Evolutionary conservation across 2,888 invertebrate genomes (phyloP).

Genomic region (Ecdyonurus torrentis): DNA sequence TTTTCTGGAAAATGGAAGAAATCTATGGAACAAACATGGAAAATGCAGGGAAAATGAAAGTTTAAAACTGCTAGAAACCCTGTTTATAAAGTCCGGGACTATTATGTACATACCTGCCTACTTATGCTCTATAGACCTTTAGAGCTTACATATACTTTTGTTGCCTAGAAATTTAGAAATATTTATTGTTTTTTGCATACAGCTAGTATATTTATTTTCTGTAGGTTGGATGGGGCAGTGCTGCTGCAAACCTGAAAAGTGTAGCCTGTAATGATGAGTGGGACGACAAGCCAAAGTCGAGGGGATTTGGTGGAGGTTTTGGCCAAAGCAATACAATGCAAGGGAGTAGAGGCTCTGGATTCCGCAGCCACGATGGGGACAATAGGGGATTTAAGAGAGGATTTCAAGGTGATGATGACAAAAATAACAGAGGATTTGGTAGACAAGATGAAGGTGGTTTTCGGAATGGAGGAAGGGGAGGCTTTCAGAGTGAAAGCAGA

Average conservation of each 20-base stretch:
- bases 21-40: no score
- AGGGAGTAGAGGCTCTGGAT: conserved; percentile 18
- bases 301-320: conserved; percentile 14
- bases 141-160: no score
- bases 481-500: conserved; percentile 14
- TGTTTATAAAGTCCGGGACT: no score
- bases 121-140: no score
- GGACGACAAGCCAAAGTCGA: background rate
- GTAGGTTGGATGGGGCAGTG: background rate
- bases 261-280: background rate
- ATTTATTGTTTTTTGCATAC: no score
- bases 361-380: conserved; percentile 14
- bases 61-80: no score
- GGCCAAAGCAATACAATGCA: conserved; percentile 9
- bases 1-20: no score
- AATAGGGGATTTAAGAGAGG: conserved; percentile 14
- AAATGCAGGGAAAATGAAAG: no score
- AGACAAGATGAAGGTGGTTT: conserved; percentile 21
- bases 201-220: no score
- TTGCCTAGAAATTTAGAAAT: no score
- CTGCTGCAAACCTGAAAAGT: background rate
- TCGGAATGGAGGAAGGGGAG: conserved; percentile 17
- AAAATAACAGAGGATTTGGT: conserved; percentile 4
- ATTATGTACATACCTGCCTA: no score
- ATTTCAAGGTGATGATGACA: conserved; percentile 14